These are phyloP conservation scores for Callyntrura guangdongensis DNA, from an alignment of 2,888 invertebrate species.

Conservation along the genomic window DNA sequence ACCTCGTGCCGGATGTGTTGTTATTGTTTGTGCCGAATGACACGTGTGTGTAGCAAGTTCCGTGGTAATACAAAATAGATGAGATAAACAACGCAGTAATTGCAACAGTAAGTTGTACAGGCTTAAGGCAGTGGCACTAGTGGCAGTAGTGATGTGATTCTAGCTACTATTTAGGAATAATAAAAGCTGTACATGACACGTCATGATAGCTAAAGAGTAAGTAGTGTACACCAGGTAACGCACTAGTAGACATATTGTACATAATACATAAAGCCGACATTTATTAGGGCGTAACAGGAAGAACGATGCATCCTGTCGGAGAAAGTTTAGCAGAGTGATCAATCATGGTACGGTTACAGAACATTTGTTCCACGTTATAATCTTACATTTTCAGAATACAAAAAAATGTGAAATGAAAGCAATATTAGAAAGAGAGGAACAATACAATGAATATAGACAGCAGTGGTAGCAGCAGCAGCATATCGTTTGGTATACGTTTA, in stretches of 20 bases:
- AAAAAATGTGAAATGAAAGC: conserved; percentile 5
- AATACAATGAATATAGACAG: not conserved
- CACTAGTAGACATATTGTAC: not conserved
- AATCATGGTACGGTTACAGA: conserved; percentile 66
- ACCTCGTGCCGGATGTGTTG: no score
- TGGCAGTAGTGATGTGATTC: not conserved
- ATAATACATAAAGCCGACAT: not conserved
- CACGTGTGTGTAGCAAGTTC: no score
- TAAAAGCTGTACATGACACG: not conserved
- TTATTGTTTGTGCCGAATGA: no score
- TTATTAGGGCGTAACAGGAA: no score
- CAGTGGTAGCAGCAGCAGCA: not conserved
- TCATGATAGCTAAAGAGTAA: not conserved
- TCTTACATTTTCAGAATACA: no score
- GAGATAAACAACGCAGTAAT: not conserved
- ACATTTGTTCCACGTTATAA: conserved; percentile 43
- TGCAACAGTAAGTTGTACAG: not conserved
- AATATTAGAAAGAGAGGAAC: conserved; percentile 22
- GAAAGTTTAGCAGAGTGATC: conserved; percentile 70
- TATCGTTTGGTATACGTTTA: not conserved
- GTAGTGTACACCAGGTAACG: not conserved
- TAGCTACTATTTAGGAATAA: not conserved
- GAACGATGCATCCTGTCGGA: conserved; percentile 50
- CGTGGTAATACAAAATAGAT: no score
- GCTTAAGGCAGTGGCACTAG: not conserved